Conservation (phyloP, 2,888 invertebrate species). For the Acanthosepion pharaonis region DNA sequence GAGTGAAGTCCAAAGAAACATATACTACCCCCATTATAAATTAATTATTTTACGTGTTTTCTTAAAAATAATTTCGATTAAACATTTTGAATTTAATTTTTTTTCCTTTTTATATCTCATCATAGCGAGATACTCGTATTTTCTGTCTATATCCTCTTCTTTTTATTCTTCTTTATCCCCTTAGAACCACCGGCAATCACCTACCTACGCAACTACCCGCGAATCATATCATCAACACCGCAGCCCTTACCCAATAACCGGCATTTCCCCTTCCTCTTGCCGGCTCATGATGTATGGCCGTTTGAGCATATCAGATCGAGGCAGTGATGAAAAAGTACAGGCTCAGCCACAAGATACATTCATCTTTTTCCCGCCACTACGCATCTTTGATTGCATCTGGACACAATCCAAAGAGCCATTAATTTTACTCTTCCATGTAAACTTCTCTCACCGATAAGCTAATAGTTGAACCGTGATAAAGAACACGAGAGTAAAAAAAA, state of each 20-base stretch:
- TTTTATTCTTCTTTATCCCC: not conserved
- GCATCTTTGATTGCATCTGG: conserved; percentile 14
- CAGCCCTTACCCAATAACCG: not conserved
- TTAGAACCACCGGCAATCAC: not conserved
- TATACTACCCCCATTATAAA: too few relatives aligned
- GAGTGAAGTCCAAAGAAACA: too few relatives aligned
- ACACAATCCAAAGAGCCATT: conserved; percentile 14
- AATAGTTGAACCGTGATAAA: conserved; percentile 33
- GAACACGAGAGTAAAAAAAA: not conserved
- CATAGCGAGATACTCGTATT: not conserved
- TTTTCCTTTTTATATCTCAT: not conserved
- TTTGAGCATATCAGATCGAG: conserved; percentile 20
- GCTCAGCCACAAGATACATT: not conserved
- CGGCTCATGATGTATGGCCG: not conserved
- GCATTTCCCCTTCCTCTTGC: not conserved
- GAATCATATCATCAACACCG: not conserved
- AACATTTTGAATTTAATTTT: not conserved
- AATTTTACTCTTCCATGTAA: conserved; percentile 33
- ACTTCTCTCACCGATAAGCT: conserved; percentile 33
- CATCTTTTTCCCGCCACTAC: conserved; percentile 33
- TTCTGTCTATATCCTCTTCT: not conserved
- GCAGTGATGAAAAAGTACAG: conserved; percentile 33
- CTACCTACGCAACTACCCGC: not conserved
- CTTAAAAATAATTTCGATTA: not conserved
- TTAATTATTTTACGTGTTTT: too few relatives aligned